Conservation (phyloP, 2,888 invertebrate species). For the Unio delphinus region DNA sequence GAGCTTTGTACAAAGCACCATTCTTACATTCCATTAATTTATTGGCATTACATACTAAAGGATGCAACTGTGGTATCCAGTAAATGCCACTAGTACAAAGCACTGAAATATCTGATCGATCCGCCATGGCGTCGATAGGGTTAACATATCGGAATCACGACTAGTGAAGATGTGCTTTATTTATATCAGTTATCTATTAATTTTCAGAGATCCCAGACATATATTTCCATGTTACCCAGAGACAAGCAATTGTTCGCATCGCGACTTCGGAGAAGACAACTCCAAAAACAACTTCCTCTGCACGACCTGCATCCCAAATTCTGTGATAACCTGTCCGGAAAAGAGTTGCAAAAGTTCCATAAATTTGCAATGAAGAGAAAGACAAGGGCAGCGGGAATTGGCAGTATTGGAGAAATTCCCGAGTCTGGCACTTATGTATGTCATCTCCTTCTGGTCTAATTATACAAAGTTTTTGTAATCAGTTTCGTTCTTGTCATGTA, state of each 20-base stretch:
- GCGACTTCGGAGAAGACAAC: constrained; percentile 54
- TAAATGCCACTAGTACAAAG: too few species aligned
- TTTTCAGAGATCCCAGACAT: constrained; percentile 57
- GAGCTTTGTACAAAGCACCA: too few species aligned
- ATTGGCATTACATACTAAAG: too few species aligned
- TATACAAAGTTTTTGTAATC: neutral
- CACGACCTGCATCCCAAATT: constrained; percentile 60
- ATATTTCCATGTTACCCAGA: constrained; percentile 59
- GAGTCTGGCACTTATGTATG: constrained; percentile 37
- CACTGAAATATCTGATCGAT: too few species aligned
- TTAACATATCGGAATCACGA: too few species aligned
- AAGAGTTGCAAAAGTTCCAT: constrained; percentile 55
- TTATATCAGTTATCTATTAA: neutral
- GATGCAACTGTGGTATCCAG: too few species aligned
- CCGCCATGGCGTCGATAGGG: too few species aligned
- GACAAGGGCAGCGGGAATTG: constrained; percentile 57
- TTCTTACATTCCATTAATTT: too few species aligned
- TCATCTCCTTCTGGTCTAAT: neutral
- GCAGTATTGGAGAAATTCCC: constrained; percentile 52
- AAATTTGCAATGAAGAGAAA: constrained; percentile 55
- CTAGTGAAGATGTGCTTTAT: too few species aligned
- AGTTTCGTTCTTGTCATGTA: too few species aligned
- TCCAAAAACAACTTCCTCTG: constrained; percentile 57
- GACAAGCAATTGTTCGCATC: constrained; percentile 62
- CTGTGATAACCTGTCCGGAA: constrained; percentile 54